phyloP scores from a whole-genome alignment of 2,113 vertebrate genomes.

The Sturnus vulgaris region DNA sequence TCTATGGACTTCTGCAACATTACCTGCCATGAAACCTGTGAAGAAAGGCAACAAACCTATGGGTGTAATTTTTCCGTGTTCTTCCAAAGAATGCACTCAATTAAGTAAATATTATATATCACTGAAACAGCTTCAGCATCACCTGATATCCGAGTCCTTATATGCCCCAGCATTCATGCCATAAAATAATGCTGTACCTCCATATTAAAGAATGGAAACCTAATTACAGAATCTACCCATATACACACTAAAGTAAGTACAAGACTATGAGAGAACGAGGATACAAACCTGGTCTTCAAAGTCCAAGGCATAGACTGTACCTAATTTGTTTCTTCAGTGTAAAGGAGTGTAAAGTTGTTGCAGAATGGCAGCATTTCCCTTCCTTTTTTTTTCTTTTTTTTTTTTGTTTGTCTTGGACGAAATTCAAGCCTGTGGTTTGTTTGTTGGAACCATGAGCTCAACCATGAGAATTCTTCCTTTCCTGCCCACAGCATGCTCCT shows the following conservation, averaged over 20 bases:
- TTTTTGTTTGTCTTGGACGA: neutral
- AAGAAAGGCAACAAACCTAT: neutral
- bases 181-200: neutral
- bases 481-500: neutral
- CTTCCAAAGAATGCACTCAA: neutral
- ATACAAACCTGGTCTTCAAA: neutral
- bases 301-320: neutral
- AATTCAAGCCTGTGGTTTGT: neutral
- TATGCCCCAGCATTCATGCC: neutral
- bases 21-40: neutral
- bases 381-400: neutral
- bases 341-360: neutral
- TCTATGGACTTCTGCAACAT: neutral
- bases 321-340: neutral
- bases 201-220: neutral
- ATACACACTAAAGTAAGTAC: neutral
- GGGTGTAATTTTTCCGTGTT: neutral
- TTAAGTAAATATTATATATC: neutral
- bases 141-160: neutral
- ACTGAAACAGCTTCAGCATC: neutral
- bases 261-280: neutral
- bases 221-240: neutral
- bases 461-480: neutral
- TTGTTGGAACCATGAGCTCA: neutral
- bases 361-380: neutral